Evolutionary conservation across 2,888 invertebrate species (phyloP).

Genomic region (Tetragonula carbonaria): DNA sequence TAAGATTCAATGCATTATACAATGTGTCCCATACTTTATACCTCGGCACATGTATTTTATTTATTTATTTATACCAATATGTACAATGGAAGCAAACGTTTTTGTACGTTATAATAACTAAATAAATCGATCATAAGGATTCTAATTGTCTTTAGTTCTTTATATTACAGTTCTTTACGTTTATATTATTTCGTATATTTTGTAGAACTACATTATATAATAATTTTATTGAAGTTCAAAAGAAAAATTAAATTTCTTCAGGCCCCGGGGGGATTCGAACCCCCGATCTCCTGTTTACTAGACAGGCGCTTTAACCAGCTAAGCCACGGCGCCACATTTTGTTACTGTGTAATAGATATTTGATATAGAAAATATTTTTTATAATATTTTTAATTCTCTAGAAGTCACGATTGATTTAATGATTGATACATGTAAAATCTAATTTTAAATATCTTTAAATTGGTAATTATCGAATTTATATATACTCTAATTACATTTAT

Average conservation of each 20-base stretch:
- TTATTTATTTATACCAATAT: constrained; percentile 50
- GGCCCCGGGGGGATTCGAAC: constrained; percentile 88
- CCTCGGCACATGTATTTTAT: constrained; percentile 1
- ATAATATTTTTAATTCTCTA: no score
- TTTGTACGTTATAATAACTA: not conserved
- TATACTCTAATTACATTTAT: no score
- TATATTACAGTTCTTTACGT: no score
- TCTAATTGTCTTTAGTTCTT: not conserved
- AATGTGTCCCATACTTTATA: constrained; percentile 1
- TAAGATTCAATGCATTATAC: not conserved
- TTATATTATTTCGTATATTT: not conserved
- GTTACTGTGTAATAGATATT: no score
- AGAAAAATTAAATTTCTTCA: constrained; percentile 61
- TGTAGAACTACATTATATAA: not conserved
- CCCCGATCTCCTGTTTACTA: constrained; percentile 89
- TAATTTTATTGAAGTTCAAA: not conserved
- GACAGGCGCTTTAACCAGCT: constrained; percentile 92
- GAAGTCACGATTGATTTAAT: no score
- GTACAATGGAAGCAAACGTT: not conserved
- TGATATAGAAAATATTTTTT: no score
- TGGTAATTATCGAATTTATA: not conserved
- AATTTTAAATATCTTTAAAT: no score
- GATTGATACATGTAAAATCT: no score
- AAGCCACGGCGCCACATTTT: constrained; percentile 89
- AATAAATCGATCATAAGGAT: constrained; percentile 3